Conservation (phyloP, 1,140 invertebrate species). For the Nasonia longicornis region DNA sequence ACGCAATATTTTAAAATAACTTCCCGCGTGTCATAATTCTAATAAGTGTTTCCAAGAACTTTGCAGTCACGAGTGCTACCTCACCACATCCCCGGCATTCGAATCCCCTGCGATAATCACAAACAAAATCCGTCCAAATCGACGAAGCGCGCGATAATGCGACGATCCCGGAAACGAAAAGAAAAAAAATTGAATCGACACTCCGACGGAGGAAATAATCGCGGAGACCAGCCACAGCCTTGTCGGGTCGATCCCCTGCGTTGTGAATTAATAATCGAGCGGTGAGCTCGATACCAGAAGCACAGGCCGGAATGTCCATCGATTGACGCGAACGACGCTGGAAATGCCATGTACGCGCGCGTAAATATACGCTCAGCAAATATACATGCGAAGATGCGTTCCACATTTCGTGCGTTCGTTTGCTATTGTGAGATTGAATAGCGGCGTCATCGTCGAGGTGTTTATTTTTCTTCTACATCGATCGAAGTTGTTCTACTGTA, state of each 20-base stretch:
- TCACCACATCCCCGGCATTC: too few species aligned
- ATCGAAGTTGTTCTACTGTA: too few species aligned
- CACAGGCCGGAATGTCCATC: slow-evolving; percentile 5
- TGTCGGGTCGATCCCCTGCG: background rate
- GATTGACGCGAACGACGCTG: background rate
- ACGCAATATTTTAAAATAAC: background rate
- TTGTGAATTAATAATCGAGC: slow-evolving; percentile 27
- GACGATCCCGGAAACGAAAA: background rate
- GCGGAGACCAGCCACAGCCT: too few species aligned
- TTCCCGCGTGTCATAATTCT: background rate
- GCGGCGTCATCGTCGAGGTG: background rate
- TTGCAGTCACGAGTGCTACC: background rate
- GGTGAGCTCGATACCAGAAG: background rate
- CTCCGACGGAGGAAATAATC: too few species aligned
- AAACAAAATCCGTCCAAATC: too few species aligned
- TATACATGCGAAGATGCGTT: slow-evolving; percentile 23
- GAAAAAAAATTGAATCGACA: background rate
- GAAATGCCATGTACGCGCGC: background rate
- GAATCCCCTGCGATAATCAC: background rate
- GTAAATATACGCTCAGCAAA: slow-evolving; percentile 6
- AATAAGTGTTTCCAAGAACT: background rate
- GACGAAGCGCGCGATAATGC: too few species aligned
- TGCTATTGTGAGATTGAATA: background rate
- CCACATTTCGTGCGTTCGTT: background rate
- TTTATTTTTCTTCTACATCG: too few species aligned